Evolutionary conservation across 2,113 vertebrate genomes (phyloP), one percentile per base, ranked within the genome.

Genomic region (Stercorarius parasiticus): DNA sequence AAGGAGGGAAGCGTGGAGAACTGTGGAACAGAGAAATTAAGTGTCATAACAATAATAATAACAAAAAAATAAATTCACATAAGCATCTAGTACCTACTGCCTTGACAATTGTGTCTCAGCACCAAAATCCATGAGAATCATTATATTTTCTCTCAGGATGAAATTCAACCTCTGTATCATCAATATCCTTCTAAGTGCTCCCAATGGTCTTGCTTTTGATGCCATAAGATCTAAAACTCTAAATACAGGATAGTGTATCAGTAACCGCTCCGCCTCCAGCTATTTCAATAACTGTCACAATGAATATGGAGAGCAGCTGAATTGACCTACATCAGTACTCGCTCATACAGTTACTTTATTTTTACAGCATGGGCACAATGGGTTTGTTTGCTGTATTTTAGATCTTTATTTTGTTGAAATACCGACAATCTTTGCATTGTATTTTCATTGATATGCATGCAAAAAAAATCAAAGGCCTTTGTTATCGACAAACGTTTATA

Each of bases 271-370:
- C 0, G 19, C 78, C 91, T 93, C 74, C 84, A 86, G 93, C 94
- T 91, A 80, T 58, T 87, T 80, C 94, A 95, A 73, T 90, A 90
- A 82, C 84, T 96, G 97, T 93, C 96, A 95, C 82, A 93, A 77
- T 5, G 15, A 95, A 90, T 95, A 93, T 47, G 59, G 83, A 81
- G 16, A 94, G 56, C 38, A 93, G 84, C 36, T 94, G 84, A 96
- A 94, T 2, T 93, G 86, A 94, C 91, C 95, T 96, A 72, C 56
- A 94, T 91, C 64, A 55, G 45, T 50, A 30, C 78, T 86, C 73
- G 40, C 77, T 90, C 77, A 56, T 19, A 47, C 11, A 61, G 62
- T 72, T 62, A 62, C 17, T 69, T 80, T 59, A 43, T 74, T 85
- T 91, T 88, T 56, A 64, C 55, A 81, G 50, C 59, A 83, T 8